Evolutionary conservation across 1,140 invertebrate species (phyloP).

Genomic region (Drosophila pachea): DNA sequence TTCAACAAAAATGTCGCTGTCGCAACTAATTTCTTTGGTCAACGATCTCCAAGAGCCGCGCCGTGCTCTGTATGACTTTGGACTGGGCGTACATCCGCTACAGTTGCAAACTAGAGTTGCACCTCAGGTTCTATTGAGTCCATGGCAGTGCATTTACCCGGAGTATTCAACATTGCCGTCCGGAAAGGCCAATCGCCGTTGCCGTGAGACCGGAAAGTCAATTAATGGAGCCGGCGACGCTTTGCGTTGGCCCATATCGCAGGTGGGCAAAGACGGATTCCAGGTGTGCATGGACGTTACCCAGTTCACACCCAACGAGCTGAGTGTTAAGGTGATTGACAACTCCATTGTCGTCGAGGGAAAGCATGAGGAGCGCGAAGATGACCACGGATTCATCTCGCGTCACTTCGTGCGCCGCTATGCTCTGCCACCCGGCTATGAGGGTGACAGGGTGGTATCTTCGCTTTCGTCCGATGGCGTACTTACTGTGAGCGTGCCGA

Average conservation of each 20-base stretch:
- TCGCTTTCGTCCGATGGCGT: slow-evolving; percentile 87
- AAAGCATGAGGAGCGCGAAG: slow-evolving; percentile 85
- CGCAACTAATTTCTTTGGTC: slow-evolving; percentile 53
- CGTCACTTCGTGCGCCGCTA: slow-evolving; percentile 86
- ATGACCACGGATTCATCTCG: slow-evolving; percentile 81
- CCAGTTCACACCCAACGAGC: slow-evolving; percentile 86
- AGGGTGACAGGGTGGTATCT: slow-evolving; percentile 83
- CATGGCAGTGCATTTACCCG: slow-evolving; percentile 40
- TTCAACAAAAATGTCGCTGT: slow-evolving; percentile 53
- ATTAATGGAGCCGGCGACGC: not conserved
- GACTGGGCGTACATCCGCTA: slow-evolving; percentile 50
- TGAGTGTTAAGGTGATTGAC: slow-evolving; percentile 86
- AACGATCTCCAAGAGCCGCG: slow-evolving; percentile 56
- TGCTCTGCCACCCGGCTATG: slow-evolving; percentile 83
- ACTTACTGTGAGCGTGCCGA: slow-evolving; percentile 83
- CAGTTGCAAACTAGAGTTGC: slow-evolving; percentile 31
- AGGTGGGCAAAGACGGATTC: slow-evolving; percentile 19
- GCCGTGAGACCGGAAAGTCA: slow-evolving; percentile 2
- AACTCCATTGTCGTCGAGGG: slow-evolving; percentile 84
- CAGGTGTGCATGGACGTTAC: slow-evolving; percentile 84
- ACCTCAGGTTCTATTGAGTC: slow-evolving; percentile 26
- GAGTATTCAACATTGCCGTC: slow-evolving; percentile 40
- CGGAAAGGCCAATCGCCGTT: slow-evolving; percentile 26
- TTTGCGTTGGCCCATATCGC: slow-evolving; percentile 4
- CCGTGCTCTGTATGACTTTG: slow-evolving; percentile 53